Conservation (phyloP, 1,140 invertebrate species). For the Contarinia nasturtii region DNA sequence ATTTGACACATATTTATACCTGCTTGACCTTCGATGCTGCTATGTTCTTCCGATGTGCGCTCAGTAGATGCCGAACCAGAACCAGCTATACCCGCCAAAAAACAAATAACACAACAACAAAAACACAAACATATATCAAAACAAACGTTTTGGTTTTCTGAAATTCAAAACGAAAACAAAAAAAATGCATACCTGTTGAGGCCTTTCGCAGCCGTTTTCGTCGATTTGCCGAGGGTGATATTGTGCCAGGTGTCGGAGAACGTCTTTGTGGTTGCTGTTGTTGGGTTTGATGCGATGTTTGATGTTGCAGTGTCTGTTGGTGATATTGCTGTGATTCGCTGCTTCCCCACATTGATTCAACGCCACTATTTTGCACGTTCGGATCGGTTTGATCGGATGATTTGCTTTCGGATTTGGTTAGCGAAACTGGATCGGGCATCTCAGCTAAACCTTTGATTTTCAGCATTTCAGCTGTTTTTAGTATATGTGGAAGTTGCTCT, state of each 20-base stretch:
- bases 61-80: constrained; percentile 26
- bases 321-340: constrained; percentile 14
- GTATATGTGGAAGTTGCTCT: constrained; percentile 64
- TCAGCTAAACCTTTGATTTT: constrained; percentile 76
- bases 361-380: constrained; percentile 12
- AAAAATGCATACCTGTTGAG: constrained; percentile 31
- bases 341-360: constrained; percentile 21
- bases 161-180: not conserved
- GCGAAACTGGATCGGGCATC: constrained; percentile 50
- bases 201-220: constrained; percentile 50
- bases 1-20: constrained; percentile 18
- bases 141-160: not conserved
- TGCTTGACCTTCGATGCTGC: constrained; percentile 16
- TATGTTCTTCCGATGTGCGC: constrained; percentile 27
- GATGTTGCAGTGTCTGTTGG: constrained; percentile 13
- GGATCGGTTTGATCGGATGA: constrained; percentile 20
- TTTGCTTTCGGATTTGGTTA: constrained; percentile 41
- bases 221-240: constrained; percentile 20
- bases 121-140: not conserved
- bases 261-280: constrained; percentile 17
- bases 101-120: not conserved
- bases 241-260: constrained; percentile 19
- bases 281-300: constrained; percentile 11
- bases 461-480: constrained; percentile 71
- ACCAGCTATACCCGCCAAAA: not conserved